These are phyloP conservation scores for Cephus pygmeus DNA, from an alignment of 2,888 invertebrate genomes.

Conservation along the genomic window DNA sequence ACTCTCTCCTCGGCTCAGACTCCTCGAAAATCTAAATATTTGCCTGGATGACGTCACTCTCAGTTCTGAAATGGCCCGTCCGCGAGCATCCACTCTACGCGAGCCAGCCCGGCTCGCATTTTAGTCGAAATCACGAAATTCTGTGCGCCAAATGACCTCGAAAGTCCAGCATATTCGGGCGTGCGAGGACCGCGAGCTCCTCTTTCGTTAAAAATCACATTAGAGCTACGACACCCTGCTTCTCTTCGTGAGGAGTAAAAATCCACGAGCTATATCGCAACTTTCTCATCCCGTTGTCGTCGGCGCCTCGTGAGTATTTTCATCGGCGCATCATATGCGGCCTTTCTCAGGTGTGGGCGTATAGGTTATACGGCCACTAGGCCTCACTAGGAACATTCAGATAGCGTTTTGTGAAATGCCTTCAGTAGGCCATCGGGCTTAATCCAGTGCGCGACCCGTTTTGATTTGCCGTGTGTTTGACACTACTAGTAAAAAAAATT, in stretches of 20 bases:
- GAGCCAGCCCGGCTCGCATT: conserved; percentile 11
- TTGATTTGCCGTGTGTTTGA: neutral
- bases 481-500: neutral
- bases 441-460: neutral
- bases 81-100: conserved; percentile 13
- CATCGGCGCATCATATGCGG: conserved; percentile 21
- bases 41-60: conserved; percentile 22
- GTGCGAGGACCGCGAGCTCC: conserved; percentile 1
- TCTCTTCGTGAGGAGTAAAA: neutral
- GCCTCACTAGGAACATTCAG: neutral
- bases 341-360: conserved; percentile 30
- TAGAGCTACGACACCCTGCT: conserved; percentile 20
- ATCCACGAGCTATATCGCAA: conserved; percentile 1
- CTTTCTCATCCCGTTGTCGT: conserved; percentile 9
- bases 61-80: conserved; percentile 23
- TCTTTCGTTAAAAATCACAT: conserved; percentile 15
- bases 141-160: conserved; percentile 15
- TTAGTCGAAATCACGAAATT: conserved; percentile 4
- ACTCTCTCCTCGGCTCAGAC: conserved; percentile 21
- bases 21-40: conserved; percentile 21
- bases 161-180: conserved; percentile 26
- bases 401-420: conserved; percentile 2
- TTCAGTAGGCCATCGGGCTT: conserved; percentile 8
- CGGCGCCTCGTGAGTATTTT: conserved; percentile 22
- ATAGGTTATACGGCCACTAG: conserved; percentile 26